phyloP scores from a whole-genome alignment of 2,888 invertebrate species.

The Acleris emargana region DNA sequence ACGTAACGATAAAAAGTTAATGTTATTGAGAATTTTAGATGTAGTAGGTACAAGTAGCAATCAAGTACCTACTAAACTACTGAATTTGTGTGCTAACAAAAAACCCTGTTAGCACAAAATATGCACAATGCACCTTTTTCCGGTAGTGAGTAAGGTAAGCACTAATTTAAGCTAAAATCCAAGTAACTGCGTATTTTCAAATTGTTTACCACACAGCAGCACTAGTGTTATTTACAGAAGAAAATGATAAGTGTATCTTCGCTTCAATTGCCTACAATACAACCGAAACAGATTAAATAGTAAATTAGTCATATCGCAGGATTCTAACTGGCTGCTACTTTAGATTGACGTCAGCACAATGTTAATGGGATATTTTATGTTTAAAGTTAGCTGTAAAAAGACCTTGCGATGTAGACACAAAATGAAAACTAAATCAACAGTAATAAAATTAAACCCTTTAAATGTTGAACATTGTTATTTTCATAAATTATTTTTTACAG shows the following conservation, averaged over 20 bases:
- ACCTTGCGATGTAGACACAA: not conserved
- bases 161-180: no score
- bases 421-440: conserved; percentile 15
- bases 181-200: conserved; percentile 2
- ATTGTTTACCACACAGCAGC: not conserved
- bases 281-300: conserved; percentile 18
- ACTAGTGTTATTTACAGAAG: conserved; percentile 2
- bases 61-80: no score
- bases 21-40: no score
- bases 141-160: no score
- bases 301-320: conserved; percentile 13
- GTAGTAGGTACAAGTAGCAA: no score
- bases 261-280: conserved; percentile 8
- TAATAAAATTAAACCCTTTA: conserved; percentile 4
- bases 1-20: no score
- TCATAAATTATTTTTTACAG: no score
- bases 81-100: no score
- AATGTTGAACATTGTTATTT: no score
- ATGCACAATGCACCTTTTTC: no score
- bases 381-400: conserved; percentile 20
- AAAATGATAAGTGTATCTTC: conserved; percentile 21
- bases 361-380: conserved; percentile 26
- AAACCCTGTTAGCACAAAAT: no score
- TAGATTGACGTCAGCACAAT: conserved; percentile 21
- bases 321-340: conserved; percentile 18